These are phyloP conservation scores for Trematomus loennbergii DNA, from an alignment of 2,113 vertebrate genomes.

Conservation along the genomic window DNA sequence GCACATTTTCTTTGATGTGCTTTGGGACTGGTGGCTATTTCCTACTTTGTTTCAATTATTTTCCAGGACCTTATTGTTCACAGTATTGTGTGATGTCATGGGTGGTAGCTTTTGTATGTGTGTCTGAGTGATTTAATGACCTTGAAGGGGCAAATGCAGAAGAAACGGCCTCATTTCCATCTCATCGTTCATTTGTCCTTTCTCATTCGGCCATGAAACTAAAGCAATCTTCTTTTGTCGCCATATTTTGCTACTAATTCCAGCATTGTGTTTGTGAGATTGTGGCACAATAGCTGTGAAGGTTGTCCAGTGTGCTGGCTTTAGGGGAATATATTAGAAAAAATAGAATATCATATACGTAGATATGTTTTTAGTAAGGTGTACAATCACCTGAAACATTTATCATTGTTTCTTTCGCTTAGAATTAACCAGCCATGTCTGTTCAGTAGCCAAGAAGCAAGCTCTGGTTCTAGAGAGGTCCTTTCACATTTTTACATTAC, in stretches of 20 bases:
- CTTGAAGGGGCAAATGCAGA: slow-evolving; percentile 20
- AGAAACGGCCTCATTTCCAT: slow-evolving; percentile 4
- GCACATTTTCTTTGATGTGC: slow-evolving; percentile 48
- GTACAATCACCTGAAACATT: too few species aligned
- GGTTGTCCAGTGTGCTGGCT: background rate
- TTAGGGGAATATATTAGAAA: too few species aligned
- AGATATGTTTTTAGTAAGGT: too few species aligned
- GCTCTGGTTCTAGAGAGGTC: too few species aligned
- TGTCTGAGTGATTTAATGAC: slow-evolving; percentile 16
- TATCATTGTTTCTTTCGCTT: too few species aligned
- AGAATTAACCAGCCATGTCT: too few species aligned
- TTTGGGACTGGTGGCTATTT: slow-evolving; percentile 46
- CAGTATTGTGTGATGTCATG: slow-evolving; percentile 12
- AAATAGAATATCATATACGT: too few species aligned
- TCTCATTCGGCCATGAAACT: background rate
- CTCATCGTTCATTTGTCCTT: background rate
- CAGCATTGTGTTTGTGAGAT: background rate
- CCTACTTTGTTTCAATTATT: slow-evolving; percentile 36
- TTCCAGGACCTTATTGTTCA: slow-evolving; percentile 24
- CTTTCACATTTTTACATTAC: too few species aligned
- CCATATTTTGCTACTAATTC: background rate
- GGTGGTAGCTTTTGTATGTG: background rate
- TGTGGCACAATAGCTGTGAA: background rate
- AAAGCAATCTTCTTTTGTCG: background rate
- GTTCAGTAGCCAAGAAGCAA: too few species aligned